These are phyloP conservation scores for Ganaspis brasiliensis DNA, from an alignment of 2,888 invertebrate species.

Conservation along the genomic window DNA sequence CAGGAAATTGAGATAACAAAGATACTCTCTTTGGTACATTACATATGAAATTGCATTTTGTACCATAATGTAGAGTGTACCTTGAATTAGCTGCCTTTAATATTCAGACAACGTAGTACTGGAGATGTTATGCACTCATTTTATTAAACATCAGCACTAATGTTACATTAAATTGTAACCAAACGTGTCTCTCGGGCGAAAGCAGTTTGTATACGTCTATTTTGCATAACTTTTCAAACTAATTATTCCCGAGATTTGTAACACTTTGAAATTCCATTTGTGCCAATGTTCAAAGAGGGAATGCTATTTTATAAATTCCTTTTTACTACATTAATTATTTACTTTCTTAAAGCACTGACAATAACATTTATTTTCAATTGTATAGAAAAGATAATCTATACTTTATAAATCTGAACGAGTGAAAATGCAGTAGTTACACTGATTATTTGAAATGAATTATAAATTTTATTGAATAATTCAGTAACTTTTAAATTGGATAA, in stretches of 20 bases:
- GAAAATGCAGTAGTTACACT: too few species aligned
- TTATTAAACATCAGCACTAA: constrained; percentile 28
- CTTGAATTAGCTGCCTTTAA: background rate
- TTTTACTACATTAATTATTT: background rate
- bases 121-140: constrained; percentile 16
- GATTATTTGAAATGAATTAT: too few species aligned
- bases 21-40: constrained; percentile 5
- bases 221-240: constrained; percentile 19
- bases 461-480: too few species aligned
- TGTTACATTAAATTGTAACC: constrained; percentile 17
- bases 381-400: too few species aligned
- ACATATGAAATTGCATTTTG: constrained; percentile 30
- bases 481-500: too few species aligned
- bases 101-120: constrained; percentile 17
- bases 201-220: constrained; percentile 17
- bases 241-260: constrained; percentile 15
- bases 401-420: too few species aligned
- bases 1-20: constrained; percentile 5
- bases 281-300: background rate
- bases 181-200: background rate
- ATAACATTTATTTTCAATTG: too few species aligned
- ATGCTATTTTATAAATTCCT: background rate
- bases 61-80: background rate
- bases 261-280: constrained; percentile 15
- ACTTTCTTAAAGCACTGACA: too few species aligned